These are phyloP conservation scores for Halcyon leucocephala DNA, from an alignment of 2,797 vertebrate species.

Conservation along the genomic window DNA sequence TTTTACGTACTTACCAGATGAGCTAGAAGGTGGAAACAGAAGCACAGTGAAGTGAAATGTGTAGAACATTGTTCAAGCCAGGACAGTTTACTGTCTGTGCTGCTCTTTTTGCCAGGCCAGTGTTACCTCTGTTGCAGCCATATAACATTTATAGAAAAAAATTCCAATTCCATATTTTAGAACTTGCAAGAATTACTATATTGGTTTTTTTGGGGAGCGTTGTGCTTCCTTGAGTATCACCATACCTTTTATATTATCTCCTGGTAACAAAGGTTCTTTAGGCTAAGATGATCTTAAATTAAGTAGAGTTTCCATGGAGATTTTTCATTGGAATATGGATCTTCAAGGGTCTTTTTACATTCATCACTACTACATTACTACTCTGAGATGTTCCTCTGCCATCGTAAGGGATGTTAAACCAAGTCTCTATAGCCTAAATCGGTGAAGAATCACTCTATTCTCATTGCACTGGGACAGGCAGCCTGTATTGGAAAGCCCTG, in stretches of 20 bases:
- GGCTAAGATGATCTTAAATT: background rate
- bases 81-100: background rate
- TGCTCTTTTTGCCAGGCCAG: background rate
- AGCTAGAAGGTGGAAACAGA: background rate
- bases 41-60: background rate
- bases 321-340: background rate
- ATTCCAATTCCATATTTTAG: background rate
- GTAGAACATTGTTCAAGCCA: background rate
- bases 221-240: background rate
- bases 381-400: background rate
- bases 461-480: background rate
- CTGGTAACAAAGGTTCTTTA: background rate
- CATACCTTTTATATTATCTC: background rate
- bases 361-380: background rate
- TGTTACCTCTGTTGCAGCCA: background rate
- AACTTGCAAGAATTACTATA: background rate
- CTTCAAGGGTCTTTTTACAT: background rate
- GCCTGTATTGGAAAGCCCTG: background rate
- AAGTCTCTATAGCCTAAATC: background rate
- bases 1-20: background rate
- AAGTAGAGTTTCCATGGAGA: background rate
- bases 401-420: background rate
- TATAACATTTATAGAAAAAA: background rate
- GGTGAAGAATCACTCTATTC: background rate
- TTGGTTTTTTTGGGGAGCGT: rapidly evolving